These are phyloP conservation scores for Chionomys nivalis DNA, from an alignment of 2,113 vertebrate genomes.

Conservation along the genomic window DNA sequence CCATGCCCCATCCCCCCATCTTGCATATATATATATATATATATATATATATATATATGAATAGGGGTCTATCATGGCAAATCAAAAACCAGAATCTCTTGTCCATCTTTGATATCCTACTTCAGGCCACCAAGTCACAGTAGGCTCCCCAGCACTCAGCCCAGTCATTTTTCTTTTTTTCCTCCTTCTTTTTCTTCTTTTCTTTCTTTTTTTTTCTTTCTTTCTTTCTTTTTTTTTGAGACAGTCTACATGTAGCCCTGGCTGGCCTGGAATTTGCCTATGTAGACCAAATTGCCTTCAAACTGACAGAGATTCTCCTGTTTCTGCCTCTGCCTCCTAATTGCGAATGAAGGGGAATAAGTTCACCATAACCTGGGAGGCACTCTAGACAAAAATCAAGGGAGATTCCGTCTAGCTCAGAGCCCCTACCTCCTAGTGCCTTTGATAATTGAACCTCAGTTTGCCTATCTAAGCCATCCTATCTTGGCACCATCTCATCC, in stretches of 20 bases:
- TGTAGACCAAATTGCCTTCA: neutral
- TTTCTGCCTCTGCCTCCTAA: neutral
- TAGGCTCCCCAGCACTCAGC: neutral
- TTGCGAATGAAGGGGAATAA: neutral
- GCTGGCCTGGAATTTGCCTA: neutral
- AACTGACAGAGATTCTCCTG: neutral
- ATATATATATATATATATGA: neutral
- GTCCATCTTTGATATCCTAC: neutral
- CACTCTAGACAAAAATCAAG: conserved; percentile 18
- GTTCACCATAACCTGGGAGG: neutral
- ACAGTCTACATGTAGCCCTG: neutral
- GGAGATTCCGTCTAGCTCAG: neutral
- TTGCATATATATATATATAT: neutral
- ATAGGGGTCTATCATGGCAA: neutral
- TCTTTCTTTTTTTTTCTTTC: neutral
- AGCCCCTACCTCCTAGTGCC: neutral
- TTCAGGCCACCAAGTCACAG: neutral
- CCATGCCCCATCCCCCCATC: neutral
- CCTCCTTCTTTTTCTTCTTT: neutral
- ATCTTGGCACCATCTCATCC: neutral
- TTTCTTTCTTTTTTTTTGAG: neutral
- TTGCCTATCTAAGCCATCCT: neutral
- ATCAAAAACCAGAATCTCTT: neutral
- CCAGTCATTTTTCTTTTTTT: neutral
- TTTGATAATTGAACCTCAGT: neutral